Percentiles rank a stretch among this genome's conserved stretches.
Evolutionary conservation across 2,797 vertebrate species (phyloP).

Genomic region (Adelosebastes latens): DNA sequence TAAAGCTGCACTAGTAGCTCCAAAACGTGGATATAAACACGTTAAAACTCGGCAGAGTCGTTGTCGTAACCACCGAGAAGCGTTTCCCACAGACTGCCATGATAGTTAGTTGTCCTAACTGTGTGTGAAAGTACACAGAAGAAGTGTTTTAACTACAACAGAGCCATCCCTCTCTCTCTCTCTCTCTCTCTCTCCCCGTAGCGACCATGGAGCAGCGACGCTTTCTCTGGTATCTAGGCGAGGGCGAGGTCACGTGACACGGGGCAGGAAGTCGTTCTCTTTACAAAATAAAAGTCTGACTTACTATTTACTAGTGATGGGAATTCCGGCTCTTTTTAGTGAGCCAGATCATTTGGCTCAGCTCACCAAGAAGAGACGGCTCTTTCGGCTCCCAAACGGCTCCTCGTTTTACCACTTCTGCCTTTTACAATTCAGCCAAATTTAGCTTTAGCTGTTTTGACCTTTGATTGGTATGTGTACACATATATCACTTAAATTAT

Average conservation of each 20-base stretch:
- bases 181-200: conserved; percentile 47
- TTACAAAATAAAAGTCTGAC: conserved; percentile 67
- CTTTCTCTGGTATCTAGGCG: conserved; percentile 73
- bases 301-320: not conserved
- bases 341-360: no score
- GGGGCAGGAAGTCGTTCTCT: conserved; percentile 11
- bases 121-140: conserved; percentile 13
- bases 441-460: no score
- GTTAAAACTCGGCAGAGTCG: conserved; percentile 2
- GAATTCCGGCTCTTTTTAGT: accelerated
- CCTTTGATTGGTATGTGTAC: no score
- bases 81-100: conserved; percentile 37
- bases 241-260: conserved; percentile 66
- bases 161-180: conserved; percentile 7
- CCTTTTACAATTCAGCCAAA: no score
- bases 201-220: conserved; percentile 74
- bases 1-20: conserved; percentile 5
- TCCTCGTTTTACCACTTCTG: no score
- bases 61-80: not conserved
- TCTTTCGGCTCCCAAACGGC: no score
- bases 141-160: conserved; percentile 7
- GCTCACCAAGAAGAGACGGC: no score
- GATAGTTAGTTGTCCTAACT: not conserved
- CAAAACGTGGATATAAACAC: not conserved
- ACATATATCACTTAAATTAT: no score